phyloP scores from a whole-genome alignment of 2,113 vertebrate species.

The Corythornis madagascariensis region DNA sequence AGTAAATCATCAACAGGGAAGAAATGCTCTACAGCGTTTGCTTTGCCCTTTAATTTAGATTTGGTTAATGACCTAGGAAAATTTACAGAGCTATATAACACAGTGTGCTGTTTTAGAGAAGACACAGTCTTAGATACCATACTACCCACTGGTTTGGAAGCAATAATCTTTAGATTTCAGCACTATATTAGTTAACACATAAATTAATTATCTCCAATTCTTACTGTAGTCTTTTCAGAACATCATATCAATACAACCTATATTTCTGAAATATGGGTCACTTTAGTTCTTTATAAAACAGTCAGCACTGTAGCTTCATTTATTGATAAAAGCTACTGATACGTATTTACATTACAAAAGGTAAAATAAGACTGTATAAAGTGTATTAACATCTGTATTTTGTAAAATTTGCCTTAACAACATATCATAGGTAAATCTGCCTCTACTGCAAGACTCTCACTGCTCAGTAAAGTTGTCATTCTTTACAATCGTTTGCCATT shows the following conservation, averaged over 20 bases:
- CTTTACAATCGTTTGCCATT: background rate
- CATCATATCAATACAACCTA: background rate
- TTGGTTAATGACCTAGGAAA: constrained; percentile 3
- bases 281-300: background rate
- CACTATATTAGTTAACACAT: background rate
- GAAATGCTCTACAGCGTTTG: background rate
- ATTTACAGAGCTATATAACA: background rate
- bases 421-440: background rate
- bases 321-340: background rate
- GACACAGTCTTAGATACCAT: accelerated
- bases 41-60: background rate
- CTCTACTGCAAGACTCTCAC: background rate
- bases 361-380: no score
- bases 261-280: background rate
- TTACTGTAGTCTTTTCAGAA: background rate
- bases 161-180: background rate
- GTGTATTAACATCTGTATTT: background rate
- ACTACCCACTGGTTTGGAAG: background rate
- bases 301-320: background rate
- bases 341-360: background rate
- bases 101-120: background rate
- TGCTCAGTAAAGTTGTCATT: background rate
- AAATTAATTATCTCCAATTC: background rate
- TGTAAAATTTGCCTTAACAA: background rate
- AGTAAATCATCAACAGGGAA: background rate